Conservation (phyloP, 2,113 vertebrate genomes). For the Scartelaos histophorus region DNA sequence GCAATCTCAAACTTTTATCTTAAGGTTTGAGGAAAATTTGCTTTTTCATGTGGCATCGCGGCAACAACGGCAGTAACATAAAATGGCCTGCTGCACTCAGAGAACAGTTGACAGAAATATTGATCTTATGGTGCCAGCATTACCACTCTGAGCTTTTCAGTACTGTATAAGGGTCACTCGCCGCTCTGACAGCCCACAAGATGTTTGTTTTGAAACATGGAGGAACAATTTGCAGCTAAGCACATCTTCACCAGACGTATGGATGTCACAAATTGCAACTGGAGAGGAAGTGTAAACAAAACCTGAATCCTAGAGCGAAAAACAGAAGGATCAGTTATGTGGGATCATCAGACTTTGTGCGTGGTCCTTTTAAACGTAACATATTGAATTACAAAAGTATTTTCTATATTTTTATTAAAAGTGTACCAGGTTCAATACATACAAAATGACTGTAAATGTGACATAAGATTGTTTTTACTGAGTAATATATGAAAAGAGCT, state of each 20-base stretch:
- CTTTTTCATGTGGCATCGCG: slow-evolving; percentile 24
- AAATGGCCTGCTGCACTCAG: slow-evolving; percentile 37
- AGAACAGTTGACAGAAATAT: slow-evolving; percentile 59
- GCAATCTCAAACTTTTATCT: not conserved
- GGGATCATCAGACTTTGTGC: not conserved
- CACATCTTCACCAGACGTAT: slow-evolving; percentile 2
- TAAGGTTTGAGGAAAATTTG: slow-evolving; percentile 12
- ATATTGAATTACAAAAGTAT: too few relatives aligned
- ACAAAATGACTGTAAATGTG: not conserved
- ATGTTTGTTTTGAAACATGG: slow-evolving; percentile 19
- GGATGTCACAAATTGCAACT: slow-evolving; percentile 4
- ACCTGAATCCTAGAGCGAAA: slow-evolving; percentile 6
- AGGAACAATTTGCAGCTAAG: slow-evolving; percentile 6
- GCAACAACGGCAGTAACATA: slow-evolving; percentile 29
- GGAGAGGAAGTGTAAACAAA: not conserved
- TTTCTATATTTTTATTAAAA: not conserved
- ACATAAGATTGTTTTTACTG: not conserved
- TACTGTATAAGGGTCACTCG: slow-evolving; percentile 20
- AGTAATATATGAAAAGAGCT: not conserved
- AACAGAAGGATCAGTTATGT: slow-evolving; percentile 3
- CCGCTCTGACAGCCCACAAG: slow-evolving; percentile 25
- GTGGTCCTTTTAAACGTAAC: too few relatives aligned
- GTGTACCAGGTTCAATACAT: not conserved
- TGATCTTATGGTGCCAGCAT: slow-evolving; percentile 50
- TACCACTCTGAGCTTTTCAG: slow-evolving; percentile 17